Evolutionary conservation across 2,888 invertebrate species (phyloP), one percentile per base, ranked within the genome.

Genomic region (Epistrophella euchroma): DNA sequence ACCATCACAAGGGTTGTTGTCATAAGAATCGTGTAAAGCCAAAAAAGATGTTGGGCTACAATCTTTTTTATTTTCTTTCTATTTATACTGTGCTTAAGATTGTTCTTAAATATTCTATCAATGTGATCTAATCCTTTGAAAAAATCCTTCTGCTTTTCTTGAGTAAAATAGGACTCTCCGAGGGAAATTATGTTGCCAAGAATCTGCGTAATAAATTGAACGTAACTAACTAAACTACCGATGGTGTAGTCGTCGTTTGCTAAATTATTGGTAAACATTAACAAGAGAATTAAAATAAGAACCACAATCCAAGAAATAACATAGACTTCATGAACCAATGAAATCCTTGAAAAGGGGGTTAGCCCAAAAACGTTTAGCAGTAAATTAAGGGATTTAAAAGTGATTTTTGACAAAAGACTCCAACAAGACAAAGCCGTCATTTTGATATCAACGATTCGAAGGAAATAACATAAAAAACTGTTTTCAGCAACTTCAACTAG

Each of bases 121-220:
- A 90, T 88, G n/a, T 80, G 58, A 5, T 40, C 56, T 9, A 88
- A 81, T 37, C 78, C 88, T 35, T 88, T 52, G 5, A 83, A 52
- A 10, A 90, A 70, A n/a, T 64, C 10, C 11, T 52, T 25, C 19
- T 87, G 86, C 19, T 88, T 66, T 2, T 76, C 1, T 3, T 80
- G 73, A 45, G 88, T 89, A 4, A 55, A 28, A 52, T 88, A 88
- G 0, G 90, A 85, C 77, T 91, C 90, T 4, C 88, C 10, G 7
- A 90, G 66, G 1, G 89, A 85, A 0, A 88, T 75, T 10, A 90
- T 56, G 85, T 90, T 90, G 4, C 89, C 87, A 2, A 88, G 11
- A 5, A 88, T 87, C 76, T 89, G 88, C 2, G 88, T 79, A 6
- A 89, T 25, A 78, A 89, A 89, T 0, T 89, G 73, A 10, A 89